Conservation (phyloP, 2,888 invertebrate species). For the Brachynemurus nebulosus region DNA sequence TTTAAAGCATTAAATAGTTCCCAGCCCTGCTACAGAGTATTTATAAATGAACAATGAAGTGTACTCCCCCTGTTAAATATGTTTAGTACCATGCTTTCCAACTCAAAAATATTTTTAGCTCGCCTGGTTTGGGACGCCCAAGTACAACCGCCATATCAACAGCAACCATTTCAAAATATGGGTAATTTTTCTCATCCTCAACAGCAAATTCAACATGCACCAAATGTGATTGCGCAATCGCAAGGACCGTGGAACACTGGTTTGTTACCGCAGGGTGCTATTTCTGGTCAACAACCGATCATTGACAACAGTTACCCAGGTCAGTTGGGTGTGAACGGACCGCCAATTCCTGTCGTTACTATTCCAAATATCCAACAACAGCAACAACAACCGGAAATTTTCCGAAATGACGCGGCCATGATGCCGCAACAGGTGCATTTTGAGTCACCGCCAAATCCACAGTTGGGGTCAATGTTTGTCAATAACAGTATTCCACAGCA, state of each 20-base stretch:
- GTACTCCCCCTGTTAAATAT: no score
- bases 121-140: conserved; percentile 20
- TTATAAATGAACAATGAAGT: no score
- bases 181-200: conserved; percentile 1
- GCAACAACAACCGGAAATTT: neutral
- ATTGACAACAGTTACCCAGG: no score
- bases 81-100: neutral
- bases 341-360: neutral
- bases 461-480: neutral
- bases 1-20: no score
- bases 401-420: neutral
- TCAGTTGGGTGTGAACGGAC: neutral
- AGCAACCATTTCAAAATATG: neutral
- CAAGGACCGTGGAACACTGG: neutral
- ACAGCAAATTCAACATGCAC: neutral
- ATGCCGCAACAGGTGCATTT: neutral
- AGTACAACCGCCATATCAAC: neutral
- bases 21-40: no score
- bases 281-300: neutral
- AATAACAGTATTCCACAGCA: neutral
- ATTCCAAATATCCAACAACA: conserved; percentile 1
- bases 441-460: neutral
- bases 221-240: neutral
- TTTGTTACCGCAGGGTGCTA: neutral
- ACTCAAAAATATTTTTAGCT: conserved; percentile 14